These are phyloP conservation scores for Temnothorax curvispinosus DNA, from an alignment of 1,140 invertebrate genomes.

Conservation along the genomic window DNA sequence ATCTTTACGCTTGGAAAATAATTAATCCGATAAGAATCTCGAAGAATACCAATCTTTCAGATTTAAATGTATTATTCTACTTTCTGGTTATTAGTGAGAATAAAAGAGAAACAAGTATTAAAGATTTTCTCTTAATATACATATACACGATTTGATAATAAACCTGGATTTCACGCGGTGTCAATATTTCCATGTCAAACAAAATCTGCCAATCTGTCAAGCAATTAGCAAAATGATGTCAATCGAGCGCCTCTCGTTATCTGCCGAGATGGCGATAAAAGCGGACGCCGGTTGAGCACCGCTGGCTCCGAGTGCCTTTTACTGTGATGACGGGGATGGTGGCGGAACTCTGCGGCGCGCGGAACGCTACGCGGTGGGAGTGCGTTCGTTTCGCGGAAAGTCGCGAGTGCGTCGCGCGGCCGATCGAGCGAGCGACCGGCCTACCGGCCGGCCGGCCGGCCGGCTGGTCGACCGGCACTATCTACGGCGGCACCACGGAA, in stretches of 20 bases:
- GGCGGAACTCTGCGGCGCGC: conserved; percentile 54
- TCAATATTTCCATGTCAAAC: not conserved
- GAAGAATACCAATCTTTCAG: not conserved
- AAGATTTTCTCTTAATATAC: not conserved
- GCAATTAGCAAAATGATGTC: too few relatives aligned
- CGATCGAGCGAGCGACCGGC: conserved; percentile 27
- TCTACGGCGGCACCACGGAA: conserved; percentile 71
- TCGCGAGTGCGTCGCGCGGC: conserved; percentile 1
- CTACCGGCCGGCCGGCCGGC: not conserved
- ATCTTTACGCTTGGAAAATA: not conserved
- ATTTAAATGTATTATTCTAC: not conserved
- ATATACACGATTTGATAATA: not conserved
- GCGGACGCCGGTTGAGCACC: conserved; percentile 44
- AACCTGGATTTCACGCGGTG: not conserved
- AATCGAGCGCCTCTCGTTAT: not conserved
- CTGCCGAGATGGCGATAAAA: not conserved
- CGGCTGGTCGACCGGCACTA: conserved; percentile 57
- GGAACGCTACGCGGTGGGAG: conserved; percentile 43
- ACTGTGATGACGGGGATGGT: conserved; percentile 28
- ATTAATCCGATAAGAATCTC: not conserved
- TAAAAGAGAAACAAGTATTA: not conserved
- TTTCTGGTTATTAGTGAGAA: not conserved
- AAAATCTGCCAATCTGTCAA: not conserved
- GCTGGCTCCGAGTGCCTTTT: conserved; percentile 56
- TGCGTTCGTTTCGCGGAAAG: conserved; percentile 64